Base-by-base conservation (phyloP, 2,888 invertebrate genomes). In the Aspidapion aeneum region DNA sequence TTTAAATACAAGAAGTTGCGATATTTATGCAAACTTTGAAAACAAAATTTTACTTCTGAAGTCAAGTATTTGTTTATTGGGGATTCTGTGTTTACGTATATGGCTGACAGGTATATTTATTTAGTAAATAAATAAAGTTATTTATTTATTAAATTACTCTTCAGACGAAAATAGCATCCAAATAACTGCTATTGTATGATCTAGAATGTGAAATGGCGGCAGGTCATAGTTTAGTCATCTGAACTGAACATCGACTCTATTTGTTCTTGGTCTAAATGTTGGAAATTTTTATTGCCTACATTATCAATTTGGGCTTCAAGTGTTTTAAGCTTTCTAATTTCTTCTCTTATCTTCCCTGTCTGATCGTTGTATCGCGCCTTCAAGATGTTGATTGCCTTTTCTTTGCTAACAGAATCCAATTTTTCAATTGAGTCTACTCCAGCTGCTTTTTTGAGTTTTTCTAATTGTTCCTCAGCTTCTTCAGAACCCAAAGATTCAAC, bases 101-200 rank as follows among this genome's bases (percentile, higher is more conserved):
- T n/a, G n/a, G n/a, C n/a, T n/a, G n/a, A n/a, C n/a, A n/a, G n/a
- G n/a, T n/a, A n/a, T n/a, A n/a, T n/a, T n/a, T n/a, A n/a, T n/a
- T n/a, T n/a, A n/a, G n/a, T n/a, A n/a, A n/a, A n/a, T n/a, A n/a
- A n/a, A n/a, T n/a, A n/a, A n/a, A n/a, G n/a, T n/a, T n/a, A n/a
- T n/a, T n/a, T n/a, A n/a, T n/a, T n/a, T n/a, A n/a, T n/a, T n/a
- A n/a, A n/a, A n/a, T n/a, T 69, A 71, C 52, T 71, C 64, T 58
- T 68, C 58, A 65, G 68, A 18, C 18, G 75, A 75, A 70, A 80
- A 81, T 22, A 81, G 65, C 63, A 74, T 73, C 81, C 81, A 82
- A 58, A 81, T 72, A 1, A 81, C 81, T 1, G 80, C 79, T 18
- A 82, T 74, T 0, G 79, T 72, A 64, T 82, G 81, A 67, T 82